These are phyloP conservation scores for Ferdinandea cuprea DNA, from an alignment of 2,888 invertebrate genomes.

Conservation along the genomic window DNA sequence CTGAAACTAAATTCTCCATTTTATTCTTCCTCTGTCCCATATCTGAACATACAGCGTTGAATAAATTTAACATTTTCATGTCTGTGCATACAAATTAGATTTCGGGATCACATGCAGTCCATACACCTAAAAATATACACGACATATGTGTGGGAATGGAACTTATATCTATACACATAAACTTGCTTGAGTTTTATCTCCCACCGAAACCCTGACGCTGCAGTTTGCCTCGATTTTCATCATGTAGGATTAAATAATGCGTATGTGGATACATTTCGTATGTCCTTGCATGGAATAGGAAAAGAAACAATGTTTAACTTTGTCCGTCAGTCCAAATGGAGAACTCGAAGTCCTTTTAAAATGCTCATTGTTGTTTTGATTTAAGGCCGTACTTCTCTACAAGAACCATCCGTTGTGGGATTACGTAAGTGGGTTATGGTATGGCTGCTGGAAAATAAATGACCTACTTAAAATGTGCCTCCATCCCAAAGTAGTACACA, in stretches of 20 bases:
- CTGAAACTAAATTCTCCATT: slow-evolving; percentile 41
- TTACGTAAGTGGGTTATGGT: slow-evolving; percentile 57
- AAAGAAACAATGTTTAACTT: not conserved
- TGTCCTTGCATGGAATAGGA: slow-evolving; percentile 37
- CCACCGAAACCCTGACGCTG: slow-evolving; percentile 36
- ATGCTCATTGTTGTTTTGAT: slow-evolving; percentile 50
- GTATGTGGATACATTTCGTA: slow-evolving; percentile 30
- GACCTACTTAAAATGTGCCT: slow-evolving; percentile 58
- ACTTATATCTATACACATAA: not conserved
- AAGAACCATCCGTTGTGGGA: slow-evolving; percentile 44
- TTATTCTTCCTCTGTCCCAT: not conserved
- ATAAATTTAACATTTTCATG: slow-evolving; percentile 65
- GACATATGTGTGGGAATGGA: no score
- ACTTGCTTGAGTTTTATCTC: slow-evolving; percentile 47
- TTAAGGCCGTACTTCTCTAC: slow-evolving; percentile 32
- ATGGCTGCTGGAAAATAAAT: slow-evolving; percentile 56
- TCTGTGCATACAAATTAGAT: slow-evolving; percentile 70
- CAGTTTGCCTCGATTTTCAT: slow-evolving; percentile 63
- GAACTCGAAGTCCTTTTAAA: slow-evolving; percentile 25
- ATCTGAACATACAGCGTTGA: slow-evolving; percentile 12
- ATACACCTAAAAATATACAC: not conserved
- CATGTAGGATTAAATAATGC: slow-evolving; percentile 67
- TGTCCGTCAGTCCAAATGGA: slow-evolving; percentile 51
- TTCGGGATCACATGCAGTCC: slow-evolving; percentile 44
- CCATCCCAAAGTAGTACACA: not conserved